Base-by-base conservation (phyloP, 2,797 vertebrate genomes). In the Eleutherodactylus coqui region DNA sequence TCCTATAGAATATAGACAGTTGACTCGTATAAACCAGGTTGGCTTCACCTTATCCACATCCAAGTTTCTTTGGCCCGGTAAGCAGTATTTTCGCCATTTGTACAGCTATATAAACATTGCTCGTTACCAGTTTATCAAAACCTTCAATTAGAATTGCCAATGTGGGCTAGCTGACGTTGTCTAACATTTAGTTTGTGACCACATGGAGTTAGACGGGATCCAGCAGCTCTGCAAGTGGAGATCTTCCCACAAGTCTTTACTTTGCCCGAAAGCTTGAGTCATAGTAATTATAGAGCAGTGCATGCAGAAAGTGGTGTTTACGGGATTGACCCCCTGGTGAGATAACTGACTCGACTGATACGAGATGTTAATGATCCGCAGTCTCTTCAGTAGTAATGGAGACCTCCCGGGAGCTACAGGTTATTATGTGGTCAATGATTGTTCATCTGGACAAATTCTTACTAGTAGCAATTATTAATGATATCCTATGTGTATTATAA, bases 351-450 rank as follows among this genome's bases (percentile, higher is more conserved):
- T 29, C 38, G 19, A 2, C 38, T 19, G 34, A 45, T 32, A 45
- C 47, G 17, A 17, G 17, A 16, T 29, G 27, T 73, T 85, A 79
- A 73, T 80, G 29, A 80, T 72, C 67, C 34, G 14, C 72, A 47
- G 27, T 73, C 41, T 41, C 24, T 27, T 43, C 43, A 16, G 5
- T 69, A 53, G 34, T 78, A 47, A 75, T 24, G 53, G 83, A 49
- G 78, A 79, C 53, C 76, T 80, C 84, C 64, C 4, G 17, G 62
- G 64, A 60, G 43, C 29, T 7, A 29, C 73, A 29, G 73, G 47
- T 32, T 75, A n/a, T 41, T 13, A n/a, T 72, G 36, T 72, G 69
- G 29, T 72, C 36, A 72, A 72, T 72, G 21, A 72, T 72, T 75
- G 16, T 21, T 49, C 13, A 49, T 75, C 73, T 49, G 45, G 32